Evolutionary conservation across 30 jellyfish, hydroid and myxozoan genomes (phyloP).

Genomic region (Aurelia aurita): DNA sequence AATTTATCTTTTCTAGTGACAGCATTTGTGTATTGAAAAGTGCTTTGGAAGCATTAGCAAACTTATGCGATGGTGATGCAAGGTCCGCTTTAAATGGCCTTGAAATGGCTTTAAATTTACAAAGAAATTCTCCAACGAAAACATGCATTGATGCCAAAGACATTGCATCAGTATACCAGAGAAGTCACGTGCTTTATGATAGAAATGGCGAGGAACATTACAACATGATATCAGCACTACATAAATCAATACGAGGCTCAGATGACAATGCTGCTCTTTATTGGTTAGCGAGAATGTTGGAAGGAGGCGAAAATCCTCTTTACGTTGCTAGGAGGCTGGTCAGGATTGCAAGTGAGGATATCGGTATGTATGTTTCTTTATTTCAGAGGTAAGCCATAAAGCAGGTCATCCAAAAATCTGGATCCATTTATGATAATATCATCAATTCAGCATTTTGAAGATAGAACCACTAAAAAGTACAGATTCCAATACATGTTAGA

Average conservation of each 20-base stretch:
- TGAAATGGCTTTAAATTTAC: slow-evolving; percentile 62
- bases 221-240: slow-evolving; percentile 88
- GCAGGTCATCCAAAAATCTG: too few relatives aligned
- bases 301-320: slow-evolving; percentile 95
- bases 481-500: too few relatives aligned
- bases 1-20: not conserved
- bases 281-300: slow-evolving; percentile 98
- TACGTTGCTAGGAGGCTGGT: slow-evolving; percentile 92
- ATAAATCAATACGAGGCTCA: slow-evolving; percentile 92
- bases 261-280: slow-evolving; percentile 90
- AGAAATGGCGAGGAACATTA: slow-evolving; percentile 93
- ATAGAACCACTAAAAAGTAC: too few relatives aligned
- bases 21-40: slow-evolving; percentile 32
- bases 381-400: too few relatives aligned
- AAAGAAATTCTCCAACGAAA: not conserved
- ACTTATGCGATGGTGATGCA: slow-evolving; percentile 95
- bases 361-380: slow-evolving; percentile 50
- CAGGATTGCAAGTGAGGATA: slow-evolving; percentile 94
- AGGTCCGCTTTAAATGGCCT: slow-evolving; percentile 86
- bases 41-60: slow-evolving; percentile 75
- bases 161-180: slow-evolving; percentile 47
- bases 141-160: not conserved
- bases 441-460: too few relatives aligned
- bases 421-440: too few relatives aligned
- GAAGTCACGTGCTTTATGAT: slow-evolving; percentile 77